Conservation (phyloP, 2,113 vertebrate species). For the Platichthys stellatus region DNA sequence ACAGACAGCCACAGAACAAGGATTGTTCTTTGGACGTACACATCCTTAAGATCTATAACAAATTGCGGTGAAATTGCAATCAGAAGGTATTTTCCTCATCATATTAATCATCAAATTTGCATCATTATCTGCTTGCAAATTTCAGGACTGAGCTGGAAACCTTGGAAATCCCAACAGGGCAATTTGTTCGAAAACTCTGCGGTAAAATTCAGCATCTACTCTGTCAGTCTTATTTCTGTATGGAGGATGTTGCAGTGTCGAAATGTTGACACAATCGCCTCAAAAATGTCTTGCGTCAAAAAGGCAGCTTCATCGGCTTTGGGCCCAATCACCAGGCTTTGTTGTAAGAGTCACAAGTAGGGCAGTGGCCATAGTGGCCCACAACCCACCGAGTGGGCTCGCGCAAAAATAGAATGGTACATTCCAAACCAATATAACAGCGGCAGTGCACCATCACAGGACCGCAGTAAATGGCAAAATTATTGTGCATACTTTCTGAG, state of each 20-base stretch:
- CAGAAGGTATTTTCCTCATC: conserved; percentile 46
- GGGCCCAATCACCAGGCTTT: conserved; percentile 52
- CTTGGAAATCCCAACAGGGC: conserved; percentile 61
- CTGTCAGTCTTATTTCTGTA: conserved; percentile 63
- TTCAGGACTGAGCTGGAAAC: conserved; percentile 54
- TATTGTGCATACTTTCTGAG: conserved; percentile 82
- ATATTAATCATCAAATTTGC: conserved; percentile 52
- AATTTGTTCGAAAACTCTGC: conserved; percentile 75
- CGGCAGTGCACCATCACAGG: conserved; percentile 80
- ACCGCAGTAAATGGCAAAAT: conserved; percentile 86
- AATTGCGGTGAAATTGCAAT: conserved; percentile 64
- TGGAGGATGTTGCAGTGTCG: conserved; percentile 63
- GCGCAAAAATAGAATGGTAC: conserved; percentile 83
- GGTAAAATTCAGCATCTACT: conserved; percentile 63
- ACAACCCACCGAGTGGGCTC: conserved; percentile 76
- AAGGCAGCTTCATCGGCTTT: conserved; percentile 43
- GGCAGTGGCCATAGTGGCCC: conserved; percentile 72
- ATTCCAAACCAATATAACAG: conserved; percentile 86
- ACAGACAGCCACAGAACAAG: conserved; percentile 53
- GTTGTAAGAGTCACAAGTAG: conserved; percentile 74
- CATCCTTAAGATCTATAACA: conserved; percentile 49
- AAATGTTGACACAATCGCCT: conserved; percentile 78
- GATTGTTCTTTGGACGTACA: conserved; percentile 51
- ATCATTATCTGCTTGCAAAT: conserved; percentile 33
- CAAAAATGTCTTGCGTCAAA: conserved; percentile 79